Evolutionary conservation across 2,888 invertebrate species (phyloP), one percentile per base, ranked within the genome.

Genomic region (Dexiosoma caninum): DNA sequence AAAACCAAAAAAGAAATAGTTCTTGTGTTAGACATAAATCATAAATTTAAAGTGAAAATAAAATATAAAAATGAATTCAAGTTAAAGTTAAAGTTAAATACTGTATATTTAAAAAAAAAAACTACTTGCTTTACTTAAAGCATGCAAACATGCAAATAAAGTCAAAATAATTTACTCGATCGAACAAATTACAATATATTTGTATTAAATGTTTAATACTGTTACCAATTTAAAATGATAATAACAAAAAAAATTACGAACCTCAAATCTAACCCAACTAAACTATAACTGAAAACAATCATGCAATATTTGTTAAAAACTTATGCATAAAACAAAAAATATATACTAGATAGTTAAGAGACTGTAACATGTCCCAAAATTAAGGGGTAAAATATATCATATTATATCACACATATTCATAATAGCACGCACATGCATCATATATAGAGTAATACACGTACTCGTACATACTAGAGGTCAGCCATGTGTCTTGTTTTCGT

Each of bases 121-220:
- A 37, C 9, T 37, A 37, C 12, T 37, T n/a, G n/a, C n/a, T n/a
- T n/a, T n/a, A n/a, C n/a, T n/a, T n/a, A n/a, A n/a, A n/a, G 3
- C 10, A n/a, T 37, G 12, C 37, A 12, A 12, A 1, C 10, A 5
- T 12, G 12, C 12, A 46, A 46, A 19, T 2, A 44, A 3, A 42
- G 19, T 19, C 9, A 44, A 19, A 40, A 23, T 6, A n/a, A 21
- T 27, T n/a, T 27, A 42, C 1, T 42, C 23, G 27, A 66, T 42
- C 42, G 42, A 67, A 67, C 19, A 32, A 55, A 42, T 14, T 42
- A 49, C 55, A 46, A 70, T 37, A 70, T 46, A 46, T 70, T 46
- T 44, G 44, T 51, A 69, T 16, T 76, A 19, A 62, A 55, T 76
- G 69, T 76, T 53, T 10, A 49, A 23, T 37, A 27, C 10, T 49